These are phyloP conservation scores for Luscinia megarhynchos DNA, from an alignment of 2,797 vertebrate genomes.

Conservation along the genomic window DNA sequence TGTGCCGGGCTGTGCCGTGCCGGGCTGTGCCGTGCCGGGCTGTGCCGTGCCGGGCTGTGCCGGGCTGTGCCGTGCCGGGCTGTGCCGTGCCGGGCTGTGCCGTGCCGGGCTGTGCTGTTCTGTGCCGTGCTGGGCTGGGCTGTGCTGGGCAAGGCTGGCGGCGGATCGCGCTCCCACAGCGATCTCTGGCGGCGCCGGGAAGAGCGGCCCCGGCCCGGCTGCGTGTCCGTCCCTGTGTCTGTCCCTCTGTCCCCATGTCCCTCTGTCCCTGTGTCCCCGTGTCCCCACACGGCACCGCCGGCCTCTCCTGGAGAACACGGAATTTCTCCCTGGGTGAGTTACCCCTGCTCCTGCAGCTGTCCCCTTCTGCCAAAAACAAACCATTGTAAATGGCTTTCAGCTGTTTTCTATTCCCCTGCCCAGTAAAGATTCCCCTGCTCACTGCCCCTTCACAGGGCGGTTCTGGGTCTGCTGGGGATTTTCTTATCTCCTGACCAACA, in stretches of 20 bases:
- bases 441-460: neutral
- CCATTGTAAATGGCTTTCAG: neutral
- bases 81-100: neutral
- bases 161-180: neutral
- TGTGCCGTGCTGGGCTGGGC: neutral
- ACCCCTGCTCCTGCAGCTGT: neutral
- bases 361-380: neutral
- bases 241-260: neutral
- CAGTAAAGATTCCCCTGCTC: neutral
- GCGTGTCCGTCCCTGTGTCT: neutral
- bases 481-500: neutral
- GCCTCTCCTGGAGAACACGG: too few relatives aligned
- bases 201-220: neutral
- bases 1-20: neutral
- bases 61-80: too few relatives aligned
- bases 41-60: neutral
- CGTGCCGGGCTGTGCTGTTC: too few relatives aligned
- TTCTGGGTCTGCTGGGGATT: neutral
- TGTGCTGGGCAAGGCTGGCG: rapidly evolving
- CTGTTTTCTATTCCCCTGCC: neutral
- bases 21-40: neutral
- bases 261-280: neutral
- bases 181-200: neutral
- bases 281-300: neutral
- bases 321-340: neutral